These are phyloP conservation scores for Ophioderma brevispina DNA, from an alignment of 35 echinoderm and acorn worm genomes.

Conservation along the genomic window DNA sequence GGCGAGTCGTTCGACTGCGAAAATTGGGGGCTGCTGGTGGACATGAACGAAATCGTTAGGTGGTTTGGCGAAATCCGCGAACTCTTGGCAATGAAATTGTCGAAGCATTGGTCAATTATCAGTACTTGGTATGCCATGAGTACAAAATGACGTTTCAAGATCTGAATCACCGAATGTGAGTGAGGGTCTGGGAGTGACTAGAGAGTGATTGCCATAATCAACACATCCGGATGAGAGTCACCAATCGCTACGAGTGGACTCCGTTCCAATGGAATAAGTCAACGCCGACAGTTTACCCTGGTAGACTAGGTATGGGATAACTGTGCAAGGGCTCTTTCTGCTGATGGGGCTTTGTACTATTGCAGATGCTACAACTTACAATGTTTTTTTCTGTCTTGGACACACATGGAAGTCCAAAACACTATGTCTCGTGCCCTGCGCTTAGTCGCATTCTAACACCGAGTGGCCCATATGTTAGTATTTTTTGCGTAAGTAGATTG, in stretches of 20 bases:
- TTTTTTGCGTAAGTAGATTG: constrained; percentile 7
- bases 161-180: constrained; percentile 29
- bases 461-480: constrained; percentile 50
- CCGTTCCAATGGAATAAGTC: constrained; percentile 74
- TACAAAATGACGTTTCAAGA: constrained; percentile 44
- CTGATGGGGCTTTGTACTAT: constrained; percentile 22
- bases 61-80: constrained; percentile 62
- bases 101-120: constrained; percentile 63
- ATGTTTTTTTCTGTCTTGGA: constrained; percentile 24
- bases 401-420: constrained; percentile 44
- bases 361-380: constrained; percentile 22
- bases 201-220: constrained; percentile 35
- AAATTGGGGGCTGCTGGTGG: constrained; percentile 64
- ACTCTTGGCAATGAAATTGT: constrained; percentile 62
- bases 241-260: constrained; percentile 37
- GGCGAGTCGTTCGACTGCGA: constrained; percentile 35
- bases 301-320: background rate
- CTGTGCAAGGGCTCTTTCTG: constrained; percentile 44
- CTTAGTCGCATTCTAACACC: constrained; percentile 44
- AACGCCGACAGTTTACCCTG: constrained; percentile 37
- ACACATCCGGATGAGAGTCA: constrained; percentile 52
- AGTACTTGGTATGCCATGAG: constrained; percentile 52
- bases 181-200: background rate
- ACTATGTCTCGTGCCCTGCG: constrained; percentile 38
- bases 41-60: too few species aligned